Evolutionary conservation across 1,140 invertebrate genomes (phyloP).

Genomic region (Vanessa atalanta): DNA sequence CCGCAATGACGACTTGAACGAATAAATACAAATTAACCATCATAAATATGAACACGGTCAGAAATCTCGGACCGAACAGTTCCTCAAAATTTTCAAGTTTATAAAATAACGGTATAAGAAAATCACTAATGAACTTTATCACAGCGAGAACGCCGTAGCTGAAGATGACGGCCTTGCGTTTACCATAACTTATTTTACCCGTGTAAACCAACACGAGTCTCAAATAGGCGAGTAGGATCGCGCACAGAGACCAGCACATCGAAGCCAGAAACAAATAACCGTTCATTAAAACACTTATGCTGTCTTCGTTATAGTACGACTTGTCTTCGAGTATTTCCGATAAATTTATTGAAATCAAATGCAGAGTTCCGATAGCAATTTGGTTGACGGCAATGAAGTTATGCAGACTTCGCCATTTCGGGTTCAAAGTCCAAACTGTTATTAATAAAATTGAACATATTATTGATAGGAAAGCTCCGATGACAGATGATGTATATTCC

Average conservation of each 20-base stretch:
- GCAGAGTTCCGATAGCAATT: conserved; percentile 24
- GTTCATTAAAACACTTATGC: neutral
- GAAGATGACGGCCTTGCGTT: conserved; percentile 26
- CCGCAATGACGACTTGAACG: conserved; percentile 4
- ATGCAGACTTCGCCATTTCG: conserved; percentile 33
- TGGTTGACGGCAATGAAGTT: conserved; percentile 37
- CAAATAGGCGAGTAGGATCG: conserved; percentile 25
- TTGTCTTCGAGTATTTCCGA: neutral
- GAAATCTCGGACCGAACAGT: neutral
- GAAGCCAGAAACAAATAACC: conserved; percentile 11
- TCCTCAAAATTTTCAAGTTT: neutral
- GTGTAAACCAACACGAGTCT: conserved; percentile 30
- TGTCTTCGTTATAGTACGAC: neutral
- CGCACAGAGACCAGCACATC: conserved; percentile 27
- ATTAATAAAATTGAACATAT: conserved; percentile 31
- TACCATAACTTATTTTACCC: conserved; percentile 36
- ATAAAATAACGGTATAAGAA: neutral
- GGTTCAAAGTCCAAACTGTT: conserved; percentile 16
- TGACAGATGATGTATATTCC: neutral
- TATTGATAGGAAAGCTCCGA: conserved; percentile 16
- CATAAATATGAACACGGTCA: conserved; percentile 9
- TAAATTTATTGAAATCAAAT: conserved; percentile 11
- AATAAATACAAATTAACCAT: conserved; percentile 24
- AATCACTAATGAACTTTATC: conserved; percentile 6
- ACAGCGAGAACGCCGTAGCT: conserved; percentile 14